phyloP scores from a whole-genome alignment of 2,888 invertebrate species.

The Macaria liturata region DNA sequence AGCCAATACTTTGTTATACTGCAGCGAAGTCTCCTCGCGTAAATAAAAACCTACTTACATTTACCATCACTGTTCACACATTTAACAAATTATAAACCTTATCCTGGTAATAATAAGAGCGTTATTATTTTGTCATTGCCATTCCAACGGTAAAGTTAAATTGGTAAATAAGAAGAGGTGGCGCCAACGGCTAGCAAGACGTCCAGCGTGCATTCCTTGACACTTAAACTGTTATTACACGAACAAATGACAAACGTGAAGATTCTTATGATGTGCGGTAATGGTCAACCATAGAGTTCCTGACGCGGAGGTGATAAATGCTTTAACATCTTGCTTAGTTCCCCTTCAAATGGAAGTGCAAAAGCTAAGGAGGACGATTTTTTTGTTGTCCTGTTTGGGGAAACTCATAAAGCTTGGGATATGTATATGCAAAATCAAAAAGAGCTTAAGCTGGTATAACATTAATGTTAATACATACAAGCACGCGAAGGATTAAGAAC shows the following conservation, averaged over 20 bases:
- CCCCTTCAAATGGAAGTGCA: conserved; percentile 6
- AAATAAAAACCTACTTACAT: conserved; percentile 42
- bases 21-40: conserved; percentile 62
- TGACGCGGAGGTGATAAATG: conserved; percentile 31
- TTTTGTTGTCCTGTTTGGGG: neutral
- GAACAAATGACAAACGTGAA: conserved; percentile 41
- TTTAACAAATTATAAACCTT: conserved; percentile 2
- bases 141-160: conserved; percentile 29
- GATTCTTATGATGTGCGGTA: conserved; percentile 31
- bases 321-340: conserved; percentile 27
- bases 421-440: neutral
- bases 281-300: conserved; percentile 33
- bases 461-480: no score
- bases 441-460: neutral
- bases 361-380: conserved; percentile 11
- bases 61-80: conserved; percentile 7
- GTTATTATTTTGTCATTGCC: neutral
- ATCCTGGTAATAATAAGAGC: conserved; percentile 14
- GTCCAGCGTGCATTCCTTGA: conserved; percentile 53
- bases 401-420: neutral
- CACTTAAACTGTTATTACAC: conserved; percentile 48
- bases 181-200: conserved; percentile 62
- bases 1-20: conserved; percentile 62
- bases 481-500: no score
- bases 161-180: conserved; percentile 53